These are phyloP conservation scores for Ceratosolen solmsi DNA, from an alignment of 1,140 invertebrate species.

Conservation along the genomic window DNA sequence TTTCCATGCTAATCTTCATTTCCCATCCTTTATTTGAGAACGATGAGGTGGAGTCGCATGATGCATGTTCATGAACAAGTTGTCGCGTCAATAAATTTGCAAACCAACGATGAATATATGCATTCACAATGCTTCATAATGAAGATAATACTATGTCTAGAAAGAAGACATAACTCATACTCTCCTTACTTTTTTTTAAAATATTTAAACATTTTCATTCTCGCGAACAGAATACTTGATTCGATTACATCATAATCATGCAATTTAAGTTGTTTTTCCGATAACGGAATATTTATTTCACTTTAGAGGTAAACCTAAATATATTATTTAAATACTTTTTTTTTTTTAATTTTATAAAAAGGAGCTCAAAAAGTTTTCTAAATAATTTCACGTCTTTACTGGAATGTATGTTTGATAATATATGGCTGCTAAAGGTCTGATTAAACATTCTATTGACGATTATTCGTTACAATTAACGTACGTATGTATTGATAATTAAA, in stretches of 20 bases:
- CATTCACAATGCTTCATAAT: constrained; percentile 6
- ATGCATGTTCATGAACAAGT: not conserved
- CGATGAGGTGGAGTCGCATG: not conserved
- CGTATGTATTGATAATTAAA: no score
- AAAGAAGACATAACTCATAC: constrained; percentile 12
- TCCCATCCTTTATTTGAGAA: not conserved
- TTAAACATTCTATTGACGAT: no score
- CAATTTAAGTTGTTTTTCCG: not conserved
- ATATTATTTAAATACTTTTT: not conserved
- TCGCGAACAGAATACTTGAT: not conserved
- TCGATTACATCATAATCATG: constrained; percentile 10
- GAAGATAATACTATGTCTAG: not conserved
- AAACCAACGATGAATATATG: not conserved
- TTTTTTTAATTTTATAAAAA: no score
- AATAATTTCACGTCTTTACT: no score
- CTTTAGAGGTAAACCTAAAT: not conserved
- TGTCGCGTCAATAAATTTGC: not conserved
- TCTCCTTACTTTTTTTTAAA: constrained; percentile 18
- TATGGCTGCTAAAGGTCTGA: no score
- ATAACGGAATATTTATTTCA: not conserved
- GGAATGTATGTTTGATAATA: no score
- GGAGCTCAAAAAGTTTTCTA: no score
- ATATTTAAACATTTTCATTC: not conserved
- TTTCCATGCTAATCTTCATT: no score
- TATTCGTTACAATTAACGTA: no score